These are phyloP conservation scores for Gymnocephalus cernua DNA, from an alignment of 2,113 vertebrate genomes.

Conservation along the genomic window DNA sequence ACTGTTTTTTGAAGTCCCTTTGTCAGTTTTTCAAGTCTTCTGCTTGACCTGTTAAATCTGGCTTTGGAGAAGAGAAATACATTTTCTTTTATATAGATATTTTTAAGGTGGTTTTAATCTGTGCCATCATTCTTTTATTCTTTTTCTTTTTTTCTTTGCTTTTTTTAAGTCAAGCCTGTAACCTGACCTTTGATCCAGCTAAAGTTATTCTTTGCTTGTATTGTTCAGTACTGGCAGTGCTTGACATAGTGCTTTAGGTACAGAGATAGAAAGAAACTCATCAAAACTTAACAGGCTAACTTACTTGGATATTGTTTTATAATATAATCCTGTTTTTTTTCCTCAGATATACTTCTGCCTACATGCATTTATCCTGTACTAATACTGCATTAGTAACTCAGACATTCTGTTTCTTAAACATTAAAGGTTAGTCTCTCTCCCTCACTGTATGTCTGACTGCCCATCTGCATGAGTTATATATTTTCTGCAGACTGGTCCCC, in stretches of 20 bases:
- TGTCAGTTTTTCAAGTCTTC: background rate
- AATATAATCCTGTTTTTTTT: background rate
- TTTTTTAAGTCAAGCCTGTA: slow-evolving; percentile 6
- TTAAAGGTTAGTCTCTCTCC: background rate
- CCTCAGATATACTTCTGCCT: background rate
- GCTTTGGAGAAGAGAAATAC: background rate
- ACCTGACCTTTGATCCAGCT: slow-evolving; percentile 18
- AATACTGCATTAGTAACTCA: background rate
- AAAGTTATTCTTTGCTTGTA: slow-evolving; percentile 21
- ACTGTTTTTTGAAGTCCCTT: background rate
- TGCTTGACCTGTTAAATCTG: background rate
- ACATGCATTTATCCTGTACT: background rate
- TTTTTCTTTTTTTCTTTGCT: background rate
- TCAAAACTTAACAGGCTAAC: too few species aligned
- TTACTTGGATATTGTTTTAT: too few species aligned
- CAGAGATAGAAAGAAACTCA: background rate
- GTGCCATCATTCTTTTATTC: slow-evolving; percentile 9
- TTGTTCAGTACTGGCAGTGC: slow-evolving; percentile 1
- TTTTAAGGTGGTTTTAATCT: background rate
- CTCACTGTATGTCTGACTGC: background rate
- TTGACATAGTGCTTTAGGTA: background rate
- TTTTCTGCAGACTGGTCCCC: slow-evolving; percentile 8
- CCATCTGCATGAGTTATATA: background rate
- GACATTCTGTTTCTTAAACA: background rate
- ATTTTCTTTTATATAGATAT: slow-evolving; percentile 24